phyloP scores from a whole-genome alignment of 92 coral and sea anemone species.

The Epizoanthus illoricatus region DNA sequence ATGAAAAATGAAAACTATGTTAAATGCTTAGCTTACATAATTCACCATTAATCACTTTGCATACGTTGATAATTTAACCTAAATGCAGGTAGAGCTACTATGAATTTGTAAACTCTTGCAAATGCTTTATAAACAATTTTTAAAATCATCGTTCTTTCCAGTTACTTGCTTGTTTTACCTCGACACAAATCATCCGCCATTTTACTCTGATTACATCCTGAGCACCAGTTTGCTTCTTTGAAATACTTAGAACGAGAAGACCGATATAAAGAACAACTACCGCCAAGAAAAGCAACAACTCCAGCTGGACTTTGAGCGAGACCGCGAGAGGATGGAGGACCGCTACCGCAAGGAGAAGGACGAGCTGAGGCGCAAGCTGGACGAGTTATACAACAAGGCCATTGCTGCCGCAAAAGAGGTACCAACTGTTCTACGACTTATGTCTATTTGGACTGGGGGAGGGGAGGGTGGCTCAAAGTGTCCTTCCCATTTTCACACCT shows the following conservation, averaged over 20 bases:
- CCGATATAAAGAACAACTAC: constrained; percentile 56
- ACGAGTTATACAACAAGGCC: constrained; percentile 21
- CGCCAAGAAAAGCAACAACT: constrained; percentile 65
- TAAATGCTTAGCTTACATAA: no score
- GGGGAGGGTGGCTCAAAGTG: no score
- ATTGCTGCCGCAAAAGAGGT: constrained; percentile 33
- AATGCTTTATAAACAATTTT: no score
- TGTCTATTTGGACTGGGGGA: no score
- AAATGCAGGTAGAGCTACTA: no score
- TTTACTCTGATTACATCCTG: background rate
- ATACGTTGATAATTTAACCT: no score
- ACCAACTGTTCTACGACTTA: background rate
- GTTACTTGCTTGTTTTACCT: background rate
- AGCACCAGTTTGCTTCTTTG: background rate
- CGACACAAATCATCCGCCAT: background rate
- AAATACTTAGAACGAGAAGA: constrained; percentile 44
- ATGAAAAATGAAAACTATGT: no score
- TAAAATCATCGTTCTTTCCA: no score
- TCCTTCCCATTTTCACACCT: no score
- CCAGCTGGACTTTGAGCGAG: constrained; percentile 74
- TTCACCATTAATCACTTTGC: no score
- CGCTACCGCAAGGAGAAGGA: constrained; percentile 55
- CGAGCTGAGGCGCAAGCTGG: constrained; percentile 53
- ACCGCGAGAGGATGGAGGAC: constrained; percentile 68
- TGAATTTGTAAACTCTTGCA: no score